Evolutionary conservation across 1,140 invertebrate species (phyloP).

Genomic region (Caenorhabditis latens): DNA sequence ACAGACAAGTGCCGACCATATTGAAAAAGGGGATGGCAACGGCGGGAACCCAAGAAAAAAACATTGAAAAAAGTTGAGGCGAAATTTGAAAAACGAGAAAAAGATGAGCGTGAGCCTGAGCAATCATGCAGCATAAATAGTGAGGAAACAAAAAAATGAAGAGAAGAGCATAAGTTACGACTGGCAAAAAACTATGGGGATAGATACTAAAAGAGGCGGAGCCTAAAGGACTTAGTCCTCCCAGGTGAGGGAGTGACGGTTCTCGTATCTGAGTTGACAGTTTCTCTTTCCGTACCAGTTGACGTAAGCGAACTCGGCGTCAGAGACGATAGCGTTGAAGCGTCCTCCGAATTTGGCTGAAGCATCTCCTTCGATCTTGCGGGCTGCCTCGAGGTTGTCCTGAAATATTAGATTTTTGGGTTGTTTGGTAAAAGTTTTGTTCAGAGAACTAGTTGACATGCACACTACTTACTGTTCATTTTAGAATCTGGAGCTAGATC

Average conservation of each 20-base stretch:
- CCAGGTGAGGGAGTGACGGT: slow-evolving; percentile 69
- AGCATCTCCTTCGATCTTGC: slow-evolving; percentile 70
- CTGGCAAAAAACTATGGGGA: neutral
- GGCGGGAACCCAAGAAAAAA: slow-evolving; percentile 39
- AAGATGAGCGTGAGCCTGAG: slow-evolving; percentile 21
- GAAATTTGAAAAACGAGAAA: neutral
- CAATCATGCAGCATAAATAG: slow-evolving; percentile 54
- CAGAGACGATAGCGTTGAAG: slow-evolving; percentile 70
- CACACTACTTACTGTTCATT: no score
- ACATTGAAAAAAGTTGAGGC: neutral
- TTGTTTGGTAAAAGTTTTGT: no score
- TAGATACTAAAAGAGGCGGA: neutral
- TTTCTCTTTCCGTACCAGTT: slow-evolving; percentile 71
- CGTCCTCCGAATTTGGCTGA: slow-evolving; percentile 69
- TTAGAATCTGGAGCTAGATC: no score
- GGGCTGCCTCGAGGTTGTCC: slow-evolving; percentile 68
- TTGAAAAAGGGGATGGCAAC: slow-evolving; percentile 34
- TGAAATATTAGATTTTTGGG: no score
- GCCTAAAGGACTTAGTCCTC: slow-evolving; percentile 63
- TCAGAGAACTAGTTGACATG: no score
- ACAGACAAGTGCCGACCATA: slow-evolving; percentile 52
- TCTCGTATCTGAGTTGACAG: slow-evolving; percentile 67
- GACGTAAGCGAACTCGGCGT: slow-evolving; percentile 67
- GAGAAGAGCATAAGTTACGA: slow-evolving; percentile 27
- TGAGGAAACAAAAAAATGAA: neutral